Evolutionary conservation across 2,888 invertebrate species (phyloP).

Genomic region (Caradrina clavipalpis): DNA sequence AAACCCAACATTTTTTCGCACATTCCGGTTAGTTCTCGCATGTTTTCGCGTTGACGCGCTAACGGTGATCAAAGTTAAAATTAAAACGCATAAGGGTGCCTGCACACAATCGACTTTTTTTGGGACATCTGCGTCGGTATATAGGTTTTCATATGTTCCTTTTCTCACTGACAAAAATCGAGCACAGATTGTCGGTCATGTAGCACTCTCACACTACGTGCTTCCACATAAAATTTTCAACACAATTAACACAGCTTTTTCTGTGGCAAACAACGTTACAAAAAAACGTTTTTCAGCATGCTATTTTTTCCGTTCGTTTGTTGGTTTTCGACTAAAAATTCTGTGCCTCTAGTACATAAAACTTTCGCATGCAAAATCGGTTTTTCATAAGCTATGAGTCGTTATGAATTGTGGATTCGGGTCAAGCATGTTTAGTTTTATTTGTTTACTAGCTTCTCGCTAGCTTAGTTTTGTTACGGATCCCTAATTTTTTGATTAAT

Average conservation of each 20-base stretch:
- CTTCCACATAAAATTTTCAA: slow-evolving; percentile 46
- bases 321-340: slow-evolving; percentile 32
- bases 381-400: slow-evolving; percentile 45
- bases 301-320: slow-evolving; percentile 42
- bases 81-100: slow-evolving; percentile 16
- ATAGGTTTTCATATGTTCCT: too few species aligned
- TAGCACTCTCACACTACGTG: slow-evolving; percentile 6
- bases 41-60: background rate
- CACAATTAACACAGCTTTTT: slow-evolving; percentile 47
- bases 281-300: slow-evolving; percentile 25
- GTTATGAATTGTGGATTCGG: slow-evolving; percentile 45
- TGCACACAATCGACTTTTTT: too few species aligned
- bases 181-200: too few species aligned
- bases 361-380: slow-evolving; percentile 39
- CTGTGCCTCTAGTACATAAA: slow-evolving; percentile 18
- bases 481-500: too few species aligned
- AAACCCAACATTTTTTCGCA: background rate
- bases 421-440: slow-evolving; percentile 35
- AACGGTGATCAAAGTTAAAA: slow-evolving; percentile 1
- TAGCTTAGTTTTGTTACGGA: too few species aligned
- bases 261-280: slow-evolving; percentile 18
- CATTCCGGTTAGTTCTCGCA: slow-evolving; percentile 1
- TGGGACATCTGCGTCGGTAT: too few species aligned
- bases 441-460: too few species aligned
- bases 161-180: too few species aligned